These are phyloP conservation scores for Phocides pigmalion DNA, from an alignment of 1,140 invertebrate genomes.

Conservation along the genomic window DNA sequence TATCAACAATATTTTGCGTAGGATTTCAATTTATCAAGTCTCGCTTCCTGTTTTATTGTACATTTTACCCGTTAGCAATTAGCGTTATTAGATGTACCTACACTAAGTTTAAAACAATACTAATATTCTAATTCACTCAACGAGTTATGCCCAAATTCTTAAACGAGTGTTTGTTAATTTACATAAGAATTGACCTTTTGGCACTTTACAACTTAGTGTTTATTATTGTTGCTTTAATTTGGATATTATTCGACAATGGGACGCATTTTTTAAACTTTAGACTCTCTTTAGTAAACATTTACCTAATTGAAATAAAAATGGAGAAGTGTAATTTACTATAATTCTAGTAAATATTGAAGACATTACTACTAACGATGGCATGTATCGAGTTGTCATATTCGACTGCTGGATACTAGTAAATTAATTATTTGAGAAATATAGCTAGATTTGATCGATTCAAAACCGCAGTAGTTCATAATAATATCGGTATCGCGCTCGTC, in stretches of 20 bases:
- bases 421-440: background rate
- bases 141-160: background rate
- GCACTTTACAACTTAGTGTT: too few relatives aligned
- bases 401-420: background rate
- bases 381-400: background rate
- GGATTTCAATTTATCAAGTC: background rate
- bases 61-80: background rate
- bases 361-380: too few relatives aligned
- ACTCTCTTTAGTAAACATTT: too few relatives aligned
- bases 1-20: background rate
- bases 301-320: too few relatives aligned
- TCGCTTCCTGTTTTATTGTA: background rate
- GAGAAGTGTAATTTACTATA: too few relatives aligned
- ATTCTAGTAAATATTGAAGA: too few relatives aligned
- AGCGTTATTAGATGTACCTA: background rate
- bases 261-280: too few relatives aligned
- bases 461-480: too few relatives aligned
- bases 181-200: background rate
- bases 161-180: background rate
- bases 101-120: background rate
- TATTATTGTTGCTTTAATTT: background rate
- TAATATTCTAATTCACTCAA: background rate
- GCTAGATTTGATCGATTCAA: too few relatives aligned
- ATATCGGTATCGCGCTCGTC: background rate
- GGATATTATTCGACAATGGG: too few relatives aligned